Conservation (phyloP, 2,797 vertebrate genomes). For the Microhierax caerulescens region DNA sequence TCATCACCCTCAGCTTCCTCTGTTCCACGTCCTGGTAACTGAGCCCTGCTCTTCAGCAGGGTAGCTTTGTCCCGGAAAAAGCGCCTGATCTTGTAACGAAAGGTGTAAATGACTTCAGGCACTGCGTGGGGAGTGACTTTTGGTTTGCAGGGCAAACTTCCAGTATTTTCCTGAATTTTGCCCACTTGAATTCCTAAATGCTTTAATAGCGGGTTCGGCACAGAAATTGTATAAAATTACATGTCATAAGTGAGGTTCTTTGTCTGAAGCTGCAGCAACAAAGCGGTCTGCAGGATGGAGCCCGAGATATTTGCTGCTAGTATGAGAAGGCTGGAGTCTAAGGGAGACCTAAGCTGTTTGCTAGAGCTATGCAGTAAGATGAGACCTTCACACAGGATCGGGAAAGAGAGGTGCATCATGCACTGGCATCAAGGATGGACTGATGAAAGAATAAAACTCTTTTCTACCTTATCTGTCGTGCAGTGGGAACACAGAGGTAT, state of each 20-base stretch:
- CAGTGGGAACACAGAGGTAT: not conserved
- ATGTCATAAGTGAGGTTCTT: not conserved
- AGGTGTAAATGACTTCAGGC: not conserved
- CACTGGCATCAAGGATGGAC: rapidly evolving
- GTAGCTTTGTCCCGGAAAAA: not conserved
- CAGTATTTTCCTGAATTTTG: not conserved
- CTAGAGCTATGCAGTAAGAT: not conserved
- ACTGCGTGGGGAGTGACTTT: not conserved
- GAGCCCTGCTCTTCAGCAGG: not conserved
- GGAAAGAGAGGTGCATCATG: rapidly evolving
- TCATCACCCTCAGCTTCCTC: not conserved
- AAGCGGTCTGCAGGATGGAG: not conserved
- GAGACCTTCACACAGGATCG: not conserved
- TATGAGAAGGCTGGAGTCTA: not conserved
- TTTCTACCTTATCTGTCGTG: not conserved
- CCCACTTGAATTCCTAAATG: not conserved
- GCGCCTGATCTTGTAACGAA: not conserved
- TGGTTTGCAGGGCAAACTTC: not conserved
- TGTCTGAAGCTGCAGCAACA: not conserved
- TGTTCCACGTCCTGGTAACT: rapidly evolving
- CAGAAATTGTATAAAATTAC: not conserved
- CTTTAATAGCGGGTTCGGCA: not conserved
- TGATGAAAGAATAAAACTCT: not conserved
- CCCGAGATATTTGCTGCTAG: not conserved
- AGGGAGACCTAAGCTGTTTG: not conserved